Conservation (phyloP, 2,888 invertebrate genomes). For the Pogonocherus hispidulus region DNA sequence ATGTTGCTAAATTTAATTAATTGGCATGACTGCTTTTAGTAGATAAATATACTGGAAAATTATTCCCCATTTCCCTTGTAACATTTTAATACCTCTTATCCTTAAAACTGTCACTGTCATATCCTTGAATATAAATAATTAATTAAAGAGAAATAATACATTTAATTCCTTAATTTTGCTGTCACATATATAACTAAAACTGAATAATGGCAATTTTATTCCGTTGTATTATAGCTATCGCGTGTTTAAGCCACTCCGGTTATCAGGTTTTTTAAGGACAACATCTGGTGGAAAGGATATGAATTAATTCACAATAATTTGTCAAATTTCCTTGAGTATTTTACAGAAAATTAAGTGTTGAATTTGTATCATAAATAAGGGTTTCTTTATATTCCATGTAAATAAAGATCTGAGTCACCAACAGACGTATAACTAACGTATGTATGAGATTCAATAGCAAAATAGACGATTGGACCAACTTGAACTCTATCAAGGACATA, state of each 20-base stretch:
- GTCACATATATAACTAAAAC: neutral
- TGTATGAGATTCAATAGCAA: too few relatives aligned
- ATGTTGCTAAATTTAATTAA: too few relatives aligned
- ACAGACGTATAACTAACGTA: too few relatives aligned
- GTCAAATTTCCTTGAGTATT: neutral
- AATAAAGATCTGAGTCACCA: too few relatives aligned
- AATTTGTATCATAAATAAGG: neutral
- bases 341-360: neutral
- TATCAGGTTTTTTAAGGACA: constrained; percentile 14
- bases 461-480: too few relatives aligned
- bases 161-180: neutral
- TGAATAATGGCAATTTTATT: neutral
- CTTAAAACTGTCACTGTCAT: neutral
- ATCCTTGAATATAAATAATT: neutral
- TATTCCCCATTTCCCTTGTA: neutral
- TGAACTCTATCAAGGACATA: too few relatives aligned
- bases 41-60: neutral
- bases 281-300: neutral
- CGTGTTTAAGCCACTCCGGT: neutral
- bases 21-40: neutral
- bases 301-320: constrained; percentile 1
- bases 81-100: neutral
- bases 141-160: neutral
- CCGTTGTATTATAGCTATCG: neutral
- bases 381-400: too few relatives aligned